Conservation (phyloP, 2,888 invertebrate genomes). For the Scotopteryx bipunctaria region DNA sequence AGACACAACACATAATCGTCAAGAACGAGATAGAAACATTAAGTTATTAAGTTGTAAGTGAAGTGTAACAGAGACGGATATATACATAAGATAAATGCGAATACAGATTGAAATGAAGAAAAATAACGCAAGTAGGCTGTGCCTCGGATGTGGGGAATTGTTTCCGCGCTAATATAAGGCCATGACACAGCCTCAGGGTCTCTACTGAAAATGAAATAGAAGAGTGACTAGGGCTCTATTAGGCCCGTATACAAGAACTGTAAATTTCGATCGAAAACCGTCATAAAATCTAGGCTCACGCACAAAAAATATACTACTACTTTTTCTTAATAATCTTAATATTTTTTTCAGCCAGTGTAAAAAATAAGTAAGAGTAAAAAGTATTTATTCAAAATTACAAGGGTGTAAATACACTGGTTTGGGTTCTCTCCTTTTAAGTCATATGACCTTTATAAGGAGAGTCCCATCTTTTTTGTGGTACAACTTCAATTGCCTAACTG, state of each 20-base stretch:
- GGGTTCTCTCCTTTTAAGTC: too few relatives aligned
- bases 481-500: too few relatives aligned
- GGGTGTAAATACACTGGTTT: too few relatives aligned
- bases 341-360: too few relatives aligned
- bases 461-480: too few relatives aligned
- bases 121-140: conserved; percentile 44
- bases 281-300: too few relatives aligned
- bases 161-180: conserved; percentile 44
- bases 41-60: conserved; percentile 4
- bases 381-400: too few relatives aligned
- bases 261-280: neutral
- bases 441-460: too few relatives aligned
- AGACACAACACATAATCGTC: conserved; percentile 1
- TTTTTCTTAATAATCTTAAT: too few relatives aligned
- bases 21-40: conserved; percentile 38
- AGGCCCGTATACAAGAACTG: neutral
- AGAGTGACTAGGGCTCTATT: conserved; percentile 5
- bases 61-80: conserved; percentile 22
- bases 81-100: conserved; percentile 49
- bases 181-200: conserved; percentile 13
- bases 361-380: too few relatives aligned
- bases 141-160: conserved; percentile 42
- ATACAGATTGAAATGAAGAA: conserved; percentile 58
- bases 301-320: too few relatives aligned
- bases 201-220: conserved; percentile 13